phyloP scores from a whole-genome alignment of 37 sponge, comb jelly and placozoan genomes.

The Chondrilla cf. caribensis region DNA sequence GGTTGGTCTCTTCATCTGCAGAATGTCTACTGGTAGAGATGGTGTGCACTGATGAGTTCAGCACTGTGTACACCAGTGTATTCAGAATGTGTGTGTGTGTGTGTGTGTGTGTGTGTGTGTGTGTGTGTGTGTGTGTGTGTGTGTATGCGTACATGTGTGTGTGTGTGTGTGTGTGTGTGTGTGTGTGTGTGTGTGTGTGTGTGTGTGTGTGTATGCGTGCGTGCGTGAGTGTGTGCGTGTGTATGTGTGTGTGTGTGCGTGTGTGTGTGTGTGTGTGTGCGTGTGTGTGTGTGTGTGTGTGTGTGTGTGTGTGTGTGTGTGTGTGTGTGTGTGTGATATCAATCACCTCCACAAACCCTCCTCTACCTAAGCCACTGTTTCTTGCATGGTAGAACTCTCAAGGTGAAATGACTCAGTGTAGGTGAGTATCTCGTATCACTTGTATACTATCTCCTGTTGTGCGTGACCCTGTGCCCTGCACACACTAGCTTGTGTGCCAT shows the following conservation, averaged over 20 bases:
- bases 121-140: constrained; percentile 31
- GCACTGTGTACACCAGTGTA: too few species aligned
- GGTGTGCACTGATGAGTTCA: too few species aligned
- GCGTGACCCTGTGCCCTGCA: too few species aligned
- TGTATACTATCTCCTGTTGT: too few species aligned
- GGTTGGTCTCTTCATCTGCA: too few species aligned
- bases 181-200: constrained; percentile 48
- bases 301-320: constrained; percentile 40
- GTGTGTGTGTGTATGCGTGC: constrained; percentile 31
- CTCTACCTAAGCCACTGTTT: too few species aligned
- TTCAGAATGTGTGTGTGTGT: constrained; percentile 33
- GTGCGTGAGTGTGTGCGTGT: constrained; percentile 37
- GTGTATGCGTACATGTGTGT: constrained; percentile 34
- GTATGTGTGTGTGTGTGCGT: constrained; percentile 35
- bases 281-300: constrained; percentile 45
- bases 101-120: constrained; percentile 43
- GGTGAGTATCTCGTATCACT: too few species aligned
- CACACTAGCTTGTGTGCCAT: too few species aligned
- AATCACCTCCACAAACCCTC: too few species aligned
- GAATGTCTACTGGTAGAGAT: too few species aligned
- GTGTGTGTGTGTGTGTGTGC: constrained; percentile 36
- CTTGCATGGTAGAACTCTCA: too few species aligned
- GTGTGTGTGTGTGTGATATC: constrained; percentile 40
- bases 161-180: constrained; percentile 45
- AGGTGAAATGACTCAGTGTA: too few species aligned